Evolutionary conservation across 2,888 invertebrate species (phyloP), one percentile per base, ranked within the genome.

Genomic region (Azorinus chamasolen): DNA sequence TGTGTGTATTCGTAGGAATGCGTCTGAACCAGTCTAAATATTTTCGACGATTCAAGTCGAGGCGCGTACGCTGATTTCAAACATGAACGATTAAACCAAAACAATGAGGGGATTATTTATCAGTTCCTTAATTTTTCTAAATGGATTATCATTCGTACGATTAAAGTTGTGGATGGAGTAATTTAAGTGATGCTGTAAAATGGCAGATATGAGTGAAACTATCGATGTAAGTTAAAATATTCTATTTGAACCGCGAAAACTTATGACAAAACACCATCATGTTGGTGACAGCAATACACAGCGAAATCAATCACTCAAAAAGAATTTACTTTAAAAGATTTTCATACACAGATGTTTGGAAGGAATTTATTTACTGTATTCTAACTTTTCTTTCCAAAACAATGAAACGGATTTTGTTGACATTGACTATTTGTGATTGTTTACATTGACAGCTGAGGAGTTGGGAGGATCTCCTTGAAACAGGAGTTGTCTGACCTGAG

Each of bases 31-130:
- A 62, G 59, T 62, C 61, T 24, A 55, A 58, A 61, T 65, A 66
- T 57, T 63, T 61, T 55, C 37, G 46, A 45, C 79, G 64, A 80
- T 85, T 86, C 84, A 86, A 83, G 84, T 84, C 84, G 86, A 84
- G 83, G 86, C 86, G 84, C 86, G 86, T 84, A 72, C 55, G 58
- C 51, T 53, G 12, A 62, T 73, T 83, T 83, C 76, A 79, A 79
- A 83, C 81, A 78, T 71, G 74, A 62, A 71, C 61, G 69, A 63
- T 68, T 62, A 71, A 54, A 50, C 66, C 46, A 70, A 81, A 69
- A 74, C 74, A 74, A 77, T 77, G 74, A 71, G 55, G 58, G 57
- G 59, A 55, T 66, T 69, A 68, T 51, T 32, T 63, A 46, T 61
- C 25, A 62, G 22, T 53, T 51, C 27, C 39, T 68, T 73, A 54